phyloP scores from a whole-genome alignment of 2,888 invertebrate genomes.

The Coenonympha glycerion region DNA sequence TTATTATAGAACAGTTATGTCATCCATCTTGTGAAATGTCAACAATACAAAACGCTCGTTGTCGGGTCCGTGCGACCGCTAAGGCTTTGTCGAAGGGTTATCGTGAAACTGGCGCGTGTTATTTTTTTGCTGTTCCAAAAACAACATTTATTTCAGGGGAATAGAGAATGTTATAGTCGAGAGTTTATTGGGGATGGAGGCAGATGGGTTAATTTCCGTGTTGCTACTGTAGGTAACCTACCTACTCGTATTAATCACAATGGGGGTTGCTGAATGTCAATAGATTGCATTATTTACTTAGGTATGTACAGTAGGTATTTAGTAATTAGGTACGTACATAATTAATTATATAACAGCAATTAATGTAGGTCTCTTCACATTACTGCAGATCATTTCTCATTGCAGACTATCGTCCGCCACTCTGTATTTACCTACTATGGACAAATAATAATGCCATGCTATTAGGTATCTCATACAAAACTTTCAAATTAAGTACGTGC shows the following conservation, averaged over 20 bases:
- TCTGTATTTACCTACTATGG: too few species aligned
- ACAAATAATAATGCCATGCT: too few species aligned
- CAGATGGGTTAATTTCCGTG: constrained; percentile 22
- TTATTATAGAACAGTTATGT: constrained; percentile 28
- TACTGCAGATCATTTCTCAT: too few species aligned
- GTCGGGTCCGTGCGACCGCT: constrained; percentile 15
- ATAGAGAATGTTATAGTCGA: not conserved
- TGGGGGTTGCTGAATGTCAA: constrained; percentile 6
- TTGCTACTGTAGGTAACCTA: constrained; percentile 11
- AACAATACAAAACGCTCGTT: constrained; percentile 33
- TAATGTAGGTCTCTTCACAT: too few species aligned
- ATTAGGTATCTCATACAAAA: too few species aligned
- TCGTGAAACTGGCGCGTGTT: constrained; percentile 16
- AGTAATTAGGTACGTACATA: too few species aligned
- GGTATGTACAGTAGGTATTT: too few species aligned
- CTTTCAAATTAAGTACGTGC: too few species aligned
- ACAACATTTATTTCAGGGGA: not conserved
- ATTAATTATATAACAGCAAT: too few species aligned
- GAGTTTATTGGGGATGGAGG: not conserved
- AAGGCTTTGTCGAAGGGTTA: constrained; percentile 29
- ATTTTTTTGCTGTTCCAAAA: constrained; percentile 1
- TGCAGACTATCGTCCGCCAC: too few species aligned
- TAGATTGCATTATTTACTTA: not conserved
- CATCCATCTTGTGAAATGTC: constrained; percentile 33
- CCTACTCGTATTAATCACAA: constrained; percentile 5